A percentile compares a stretch with the other conserved stretches of the same genome.
Evolutionary conservation across 2,113 vertebrate species (phyloP).

Genomic region (Sturnira hondurensis): DNA sequence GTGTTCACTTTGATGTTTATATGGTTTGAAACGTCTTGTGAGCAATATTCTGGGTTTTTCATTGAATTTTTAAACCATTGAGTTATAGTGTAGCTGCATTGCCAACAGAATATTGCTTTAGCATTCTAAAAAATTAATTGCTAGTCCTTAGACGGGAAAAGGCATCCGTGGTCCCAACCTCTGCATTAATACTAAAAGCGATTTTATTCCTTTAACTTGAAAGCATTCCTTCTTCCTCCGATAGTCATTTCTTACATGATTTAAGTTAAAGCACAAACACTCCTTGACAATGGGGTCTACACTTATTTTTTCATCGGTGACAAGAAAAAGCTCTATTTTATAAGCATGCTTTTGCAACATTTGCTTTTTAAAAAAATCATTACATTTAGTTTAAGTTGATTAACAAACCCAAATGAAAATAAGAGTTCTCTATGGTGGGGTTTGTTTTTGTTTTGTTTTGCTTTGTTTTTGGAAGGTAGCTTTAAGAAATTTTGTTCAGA

Average conservation of each 20-base stretch:
- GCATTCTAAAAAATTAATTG: conserved; percentile 19
- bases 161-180: neutral
- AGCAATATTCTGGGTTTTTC: neutral
- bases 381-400: neutral
- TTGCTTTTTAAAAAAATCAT: neutral
- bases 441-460: neutral
- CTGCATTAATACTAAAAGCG: neutral
- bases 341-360: neutral
- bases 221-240: conserved; percentile 11
- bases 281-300: neutral
- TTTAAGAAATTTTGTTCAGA: conserved; percentile 42
- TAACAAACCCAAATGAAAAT: neutral
- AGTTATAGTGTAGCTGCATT: neutral
- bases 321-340: neutral
- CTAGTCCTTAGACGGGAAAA: neutral
- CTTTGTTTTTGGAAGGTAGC: neutral
- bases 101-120: neutral
- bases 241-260: neutral
- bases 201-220: neutral
- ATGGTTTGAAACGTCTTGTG: conserved; percentile 3
- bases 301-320: neutral
- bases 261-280: conserved; percentile 9
- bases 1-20: neutral
- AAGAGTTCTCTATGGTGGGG: neutral
- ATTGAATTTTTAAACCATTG: conserved; percentile 10